Evolutionary conservation across 2,113 vertebrate species (phyloP).

Genomic region (Serinus canaria): DNA sequence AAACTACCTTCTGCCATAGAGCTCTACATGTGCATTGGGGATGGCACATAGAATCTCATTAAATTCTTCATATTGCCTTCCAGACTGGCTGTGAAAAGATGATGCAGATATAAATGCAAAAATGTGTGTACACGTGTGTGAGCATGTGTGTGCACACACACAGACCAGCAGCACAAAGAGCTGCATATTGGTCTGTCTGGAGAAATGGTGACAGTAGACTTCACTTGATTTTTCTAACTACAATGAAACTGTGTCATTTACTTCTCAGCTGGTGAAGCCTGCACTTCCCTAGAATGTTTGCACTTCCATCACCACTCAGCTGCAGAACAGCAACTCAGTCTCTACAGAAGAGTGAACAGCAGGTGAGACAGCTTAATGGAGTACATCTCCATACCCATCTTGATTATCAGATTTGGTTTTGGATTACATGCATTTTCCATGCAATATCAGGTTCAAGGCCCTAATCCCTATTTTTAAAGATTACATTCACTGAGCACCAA

Average conservation of each 20-base stretch:
- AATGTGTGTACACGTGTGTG: background rate
- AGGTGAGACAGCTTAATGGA: background rate
- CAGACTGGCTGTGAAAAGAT: background rate
- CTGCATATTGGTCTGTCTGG: background rate
- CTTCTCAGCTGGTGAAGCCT: background rate
- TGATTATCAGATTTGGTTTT: background rate
- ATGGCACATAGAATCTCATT: background rate
- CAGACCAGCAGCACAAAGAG: background rate
- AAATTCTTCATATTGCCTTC: background rate
- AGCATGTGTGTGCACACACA: background rate
- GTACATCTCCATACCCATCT: background rate
- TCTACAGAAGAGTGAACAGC: background rate
- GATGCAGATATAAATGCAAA: background rate
- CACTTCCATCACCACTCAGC: background rate
- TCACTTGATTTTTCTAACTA: background rate
- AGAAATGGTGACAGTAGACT: background rate
- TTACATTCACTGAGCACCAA: background rate
- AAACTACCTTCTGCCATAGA: background rate
- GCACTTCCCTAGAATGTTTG: background rate
- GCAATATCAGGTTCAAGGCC: background rate
- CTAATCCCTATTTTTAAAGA: background rate
- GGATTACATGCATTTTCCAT: background rate
- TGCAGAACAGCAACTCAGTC: background rate
- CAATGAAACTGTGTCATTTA: background rate
- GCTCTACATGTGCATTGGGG: background rate